Evolutionary conservation across 1,140 invertebrate species (phyloP).

Genomic region (Conus betulinus): DNA sequence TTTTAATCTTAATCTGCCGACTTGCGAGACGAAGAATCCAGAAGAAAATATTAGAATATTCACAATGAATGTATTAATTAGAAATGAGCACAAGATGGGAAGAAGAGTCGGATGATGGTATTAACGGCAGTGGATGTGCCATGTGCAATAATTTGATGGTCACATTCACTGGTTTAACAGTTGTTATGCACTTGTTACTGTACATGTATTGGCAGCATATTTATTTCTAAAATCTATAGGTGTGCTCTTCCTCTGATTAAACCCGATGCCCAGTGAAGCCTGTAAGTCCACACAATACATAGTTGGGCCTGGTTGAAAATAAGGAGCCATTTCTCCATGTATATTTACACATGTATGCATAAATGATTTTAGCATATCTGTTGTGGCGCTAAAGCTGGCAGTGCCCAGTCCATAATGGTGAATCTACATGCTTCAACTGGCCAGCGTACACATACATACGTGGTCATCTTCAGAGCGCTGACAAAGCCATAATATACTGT

Average conservation of each 20-base stretch:
- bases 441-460: too few species aligned
- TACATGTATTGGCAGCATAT: conserved; percentile 1
- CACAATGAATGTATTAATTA: too few species aligned
- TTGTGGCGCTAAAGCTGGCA: background rate
- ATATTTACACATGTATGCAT: background rate
- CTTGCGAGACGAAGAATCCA: too few species aligned
- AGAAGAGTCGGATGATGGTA: background rate
- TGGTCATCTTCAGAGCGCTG: too few species aligned
- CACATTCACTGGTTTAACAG: background rate
- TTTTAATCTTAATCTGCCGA: too few species aligned
- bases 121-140: background rate
- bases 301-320: background rate
- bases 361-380: background rate
- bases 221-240: background rate
- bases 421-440: background rate
- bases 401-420: background rate
- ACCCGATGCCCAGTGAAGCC: too few species aligned
- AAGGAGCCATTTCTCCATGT: background rate
- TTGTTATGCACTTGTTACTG: background rate
- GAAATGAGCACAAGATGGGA: background rate
- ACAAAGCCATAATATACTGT: conserved; percentile 3
- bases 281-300: background rate
- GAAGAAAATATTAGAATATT: too few species aligned
- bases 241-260: background rate
- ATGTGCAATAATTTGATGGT: conserved; percentile 5